These are phyloP conservation scores for Schizotus pectinicornis DNA, from an alignment of 2,888 invertebrate species.

Conservation along the genomic window DNA sequence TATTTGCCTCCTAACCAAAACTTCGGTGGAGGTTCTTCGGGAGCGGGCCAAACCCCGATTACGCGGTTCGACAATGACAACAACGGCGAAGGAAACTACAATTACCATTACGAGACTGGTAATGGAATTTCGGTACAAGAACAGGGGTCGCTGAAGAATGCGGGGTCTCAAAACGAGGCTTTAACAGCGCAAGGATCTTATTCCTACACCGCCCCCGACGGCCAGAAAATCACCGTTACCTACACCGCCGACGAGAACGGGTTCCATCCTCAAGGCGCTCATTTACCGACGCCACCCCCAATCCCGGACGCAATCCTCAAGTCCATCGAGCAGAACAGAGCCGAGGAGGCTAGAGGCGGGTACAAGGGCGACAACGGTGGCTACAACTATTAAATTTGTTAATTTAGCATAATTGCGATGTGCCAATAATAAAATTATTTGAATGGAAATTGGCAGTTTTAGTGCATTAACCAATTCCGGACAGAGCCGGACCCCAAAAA, in stretches of 20 bases:
- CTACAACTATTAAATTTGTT: too few relatives aligned
- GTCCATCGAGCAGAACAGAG: slow-evolving; percentile 34
- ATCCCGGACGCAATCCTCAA: slow-evolving; percentile 64
- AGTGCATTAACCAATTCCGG: too few relatives aligned
- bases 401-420: neutral
- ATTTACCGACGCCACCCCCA: slow-evolving; percentile 65
- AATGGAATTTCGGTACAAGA: slow-evolving; percentile 42
- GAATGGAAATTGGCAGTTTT: neutral
- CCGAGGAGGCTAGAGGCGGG: slow-evolving; percentile 41
- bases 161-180: slow-evolving; percentile 55
- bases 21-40: slow-evolving; percentile 21
- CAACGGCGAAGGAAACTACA: slow-evolving; percentile 40
- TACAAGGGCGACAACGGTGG: too few relatives aligned
- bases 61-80: slow-evolving; percentile 32
- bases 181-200: slow-evolving; percentile 33
- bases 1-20: too few relatives aligned
- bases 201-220: slow-evolving; percentile 43
- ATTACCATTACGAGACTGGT: slow-evolving; percentile 40
- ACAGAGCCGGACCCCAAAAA: neutral
- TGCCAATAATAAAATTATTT: neutral
- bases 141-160: slow-evolving; percentile 58
- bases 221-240: slow-evolving; percentile 27
- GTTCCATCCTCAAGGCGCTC: slow-evolving; percentile 62
- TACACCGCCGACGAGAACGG: slow-evolving; percentile 66
- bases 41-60: slow-evolving; percentile 43